These are phyloP conservation scores for Polyommatus icarus DNA, from an alignment of 2,888 invertebrate species.

Conservation along the genomic window DNA sequence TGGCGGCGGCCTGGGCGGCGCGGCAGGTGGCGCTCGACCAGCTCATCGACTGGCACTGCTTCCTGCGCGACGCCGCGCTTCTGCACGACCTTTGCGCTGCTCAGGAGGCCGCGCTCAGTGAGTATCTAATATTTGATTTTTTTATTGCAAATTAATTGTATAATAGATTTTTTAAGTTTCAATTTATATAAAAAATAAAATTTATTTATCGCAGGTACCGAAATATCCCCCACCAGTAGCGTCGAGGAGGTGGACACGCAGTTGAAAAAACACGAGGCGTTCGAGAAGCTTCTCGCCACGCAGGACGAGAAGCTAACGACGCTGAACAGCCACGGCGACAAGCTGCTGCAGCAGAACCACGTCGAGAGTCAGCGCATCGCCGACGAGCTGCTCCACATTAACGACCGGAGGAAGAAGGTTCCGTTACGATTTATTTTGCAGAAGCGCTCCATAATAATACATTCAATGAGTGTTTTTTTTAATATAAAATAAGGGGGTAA, in stretches of 20 bases:
- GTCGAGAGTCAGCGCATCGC: slow-evolving; percentile 92
- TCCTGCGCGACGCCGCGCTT: slow-evolving; percentile 95
- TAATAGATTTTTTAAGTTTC: not conserved
- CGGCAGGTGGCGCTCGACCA: slow-evolving; percentile 94
- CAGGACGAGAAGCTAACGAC: slow-evolving; percentile 92
- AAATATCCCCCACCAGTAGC: slow-evolving; percentile 84
- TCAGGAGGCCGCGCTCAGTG: slow-evolving; percentile 89
- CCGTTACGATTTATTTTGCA: not conserved
- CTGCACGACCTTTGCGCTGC: slow-evolving; percentile 92
- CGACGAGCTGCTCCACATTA: slow-evolving; percentile 86
- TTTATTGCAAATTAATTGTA: not conserved
- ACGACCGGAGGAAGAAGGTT: slow-evolving; percentile 84
- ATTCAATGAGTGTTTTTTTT: no score
- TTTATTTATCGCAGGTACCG: slow-evolving; percentile 70
- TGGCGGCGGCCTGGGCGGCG: slow-evolving; percentile 92
- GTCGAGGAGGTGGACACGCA: slow-evolving; percentile 95
- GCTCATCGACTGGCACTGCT: slow-evolving; percentile 95
- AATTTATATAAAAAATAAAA: no score
- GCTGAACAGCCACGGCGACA: slow-evolving; percentile 91
- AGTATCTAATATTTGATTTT: slow-evolving; percentile 45
- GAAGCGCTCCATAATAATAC: no score
- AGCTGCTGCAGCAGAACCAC: slow-evolving; percentile 93
- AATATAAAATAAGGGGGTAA: no score
- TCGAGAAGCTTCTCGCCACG: slow-evolving; percentile 93
- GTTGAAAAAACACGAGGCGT: slow-evolving; percentile 96